These are phyloP conservation scores for Myotis lucifugus DNA, from an alignment of 2,113 vertebrate genomes.

Conservation along the genomic window DNA sequence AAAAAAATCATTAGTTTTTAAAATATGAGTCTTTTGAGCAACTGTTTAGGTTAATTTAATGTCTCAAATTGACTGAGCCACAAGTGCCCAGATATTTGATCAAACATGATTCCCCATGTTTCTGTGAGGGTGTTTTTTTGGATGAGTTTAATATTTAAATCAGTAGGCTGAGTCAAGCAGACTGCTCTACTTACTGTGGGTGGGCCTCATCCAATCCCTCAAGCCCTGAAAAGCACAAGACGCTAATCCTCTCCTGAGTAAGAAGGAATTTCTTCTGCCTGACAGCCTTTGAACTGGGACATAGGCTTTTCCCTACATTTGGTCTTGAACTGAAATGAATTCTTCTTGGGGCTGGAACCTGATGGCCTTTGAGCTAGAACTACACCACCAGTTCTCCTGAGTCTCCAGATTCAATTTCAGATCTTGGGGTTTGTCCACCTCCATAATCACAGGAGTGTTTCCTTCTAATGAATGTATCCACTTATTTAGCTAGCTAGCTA, in stretches of 20 bases:
- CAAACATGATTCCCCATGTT: background rate
- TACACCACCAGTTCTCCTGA: accelerated
- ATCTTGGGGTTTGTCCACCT: background rate
- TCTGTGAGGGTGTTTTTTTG: background rate
- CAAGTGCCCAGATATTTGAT: background rate
- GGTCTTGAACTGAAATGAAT: background rate
- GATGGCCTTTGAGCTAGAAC: too few species aligned
- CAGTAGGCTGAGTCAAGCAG: too few species aligned
- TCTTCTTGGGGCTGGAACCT: background rate
- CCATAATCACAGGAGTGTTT: background rate
- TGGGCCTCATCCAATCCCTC: accelerated
- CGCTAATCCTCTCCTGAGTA: background rate
- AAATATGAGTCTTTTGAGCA: background rate
- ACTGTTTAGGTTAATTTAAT: background rate
- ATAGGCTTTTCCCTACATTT: background rate
- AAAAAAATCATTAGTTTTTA: background rate
- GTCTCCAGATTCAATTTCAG: background rate
- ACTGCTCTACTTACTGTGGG: background rate
- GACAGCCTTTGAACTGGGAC: background rate
- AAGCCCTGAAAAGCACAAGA: background rate
- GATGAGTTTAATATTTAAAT: background rate
- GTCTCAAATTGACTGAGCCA: background rate
- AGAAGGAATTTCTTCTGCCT: background rate
- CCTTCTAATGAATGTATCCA: background rate
- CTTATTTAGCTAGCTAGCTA: background rate